Evolutionary conservation across 2,888 invertebrate genomes (phyloP).

Genomic region (Melikaiella ostensackeni): DNA sequence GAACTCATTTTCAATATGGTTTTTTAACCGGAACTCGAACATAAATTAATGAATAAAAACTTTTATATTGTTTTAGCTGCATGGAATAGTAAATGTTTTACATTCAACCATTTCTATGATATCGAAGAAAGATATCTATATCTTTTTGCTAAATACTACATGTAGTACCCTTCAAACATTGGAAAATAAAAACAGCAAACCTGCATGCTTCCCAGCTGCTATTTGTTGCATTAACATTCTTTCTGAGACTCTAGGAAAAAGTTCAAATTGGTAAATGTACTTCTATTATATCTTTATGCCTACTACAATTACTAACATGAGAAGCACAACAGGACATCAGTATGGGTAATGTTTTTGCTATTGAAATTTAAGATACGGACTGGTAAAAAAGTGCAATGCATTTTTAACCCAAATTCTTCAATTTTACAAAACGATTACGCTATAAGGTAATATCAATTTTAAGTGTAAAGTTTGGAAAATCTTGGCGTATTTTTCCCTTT

Average conservation of each 20-base stretch:
- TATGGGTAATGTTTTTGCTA: too few species aligned
- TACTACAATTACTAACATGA: too few species aligned
- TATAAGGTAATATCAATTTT: too few species aligned
- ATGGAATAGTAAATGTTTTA: conserved; percentile 72
- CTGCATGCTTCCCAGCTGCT: conserved; percentile 68
- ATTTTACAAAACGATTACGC: too few species aligned
- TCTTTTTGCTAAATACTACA: conserved; percentile 57
- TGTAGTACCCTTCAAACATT: conserved; percentile 63
- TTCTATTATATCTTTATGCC: not conserved
- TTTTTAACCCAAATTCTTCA: too few species aligned
- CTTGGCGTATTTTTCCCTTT: too few species aligned
- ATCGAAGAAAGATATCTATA: conserved; percentile 48
- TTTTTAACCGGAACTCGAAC: conserved; percentile 7
- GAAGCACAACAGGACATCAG: too few species aligned
- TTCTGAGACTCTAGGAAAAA: conserved; percentile 55
- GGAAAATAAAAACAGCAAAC: conserved; percentile 55
- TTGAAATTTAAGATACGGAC: too few species aligned
- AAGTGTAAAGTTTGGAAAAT: too few species aligned
- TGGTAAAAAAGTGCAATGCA: too few species aligned
- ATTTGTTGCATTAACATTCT: conserved; percentile 63
- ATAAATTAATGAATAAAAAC: not conserved
- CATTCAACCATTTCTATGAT: conserved; percentile 53
- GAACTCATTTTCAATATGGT: not conserved
- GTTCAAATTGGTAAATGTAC: conserved; percentile 43
- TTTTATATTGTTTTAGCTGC: conserved; percentile 66